phyloP scores from a whole-genome alignment of 2,888 invertebrate genomes.

The Pyrrhosoma nymphula region DNA sequence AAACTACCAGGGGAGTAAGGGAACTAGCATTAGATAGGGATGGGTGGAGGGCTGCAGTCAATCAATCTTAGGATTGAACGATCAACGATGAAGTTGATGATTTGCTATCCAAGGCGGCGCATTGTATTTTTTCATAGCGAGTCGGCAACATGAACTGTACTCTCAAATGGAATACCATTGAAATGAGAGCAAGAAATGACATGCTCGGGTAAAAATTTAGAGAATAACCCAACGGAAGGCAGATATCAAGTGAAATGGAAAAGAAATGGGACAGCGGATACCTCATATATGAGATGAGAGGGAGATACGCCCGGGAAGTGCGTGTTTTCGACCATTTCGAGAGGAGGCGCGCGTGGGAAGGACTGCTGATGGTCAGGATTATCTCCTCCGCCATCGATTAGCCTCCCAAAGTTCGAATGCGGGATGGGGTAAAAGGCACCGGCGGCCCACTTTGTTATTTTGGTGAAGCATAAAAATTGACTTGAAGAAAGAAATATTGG shows the following conservation, averaged over 20 bases:
- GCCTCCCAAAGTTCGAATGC: not conserved
- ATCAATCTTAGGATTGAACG: no score
- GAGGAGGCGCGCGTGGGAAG: not conserved
- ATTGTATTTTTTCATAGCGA: no score
- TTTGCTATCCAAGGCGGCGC: no score
- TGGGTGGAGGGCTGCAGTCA: no score
- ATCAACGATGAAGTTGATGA: no score
- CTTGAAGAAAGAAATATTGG: not conserved
- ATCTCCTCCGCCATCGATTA: constrained; percentile 3
- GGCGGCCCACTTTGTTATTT: constrained; percentile 2
- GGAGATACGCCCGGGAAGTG: not conserved
- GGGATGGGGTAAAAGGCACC: not conserved
- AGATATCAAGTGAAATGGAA: not conserved
- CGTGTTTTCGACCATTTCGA: not conserved
- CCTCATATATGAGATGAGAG: not conserved
- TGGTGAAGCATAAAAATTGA: not conserved
- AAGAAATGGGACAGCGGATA: not conserved
- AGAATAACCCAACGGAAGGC: not conserved
- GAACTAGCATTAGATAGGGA: no score
- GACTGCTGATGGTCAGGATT: not conserved
- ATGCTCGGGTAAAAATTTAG: not conserved
- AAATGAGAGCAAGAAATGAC: no score
- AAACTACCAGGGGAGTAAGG: no score
- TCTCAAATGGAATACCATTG: no score
- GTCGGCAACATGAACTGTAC: not conserved